These are phyloP conservation scores for Diarsia dahlii DNA, from an alignment of 2,888 invertebrate genomes.

Conservation along the genomic window DNA sequence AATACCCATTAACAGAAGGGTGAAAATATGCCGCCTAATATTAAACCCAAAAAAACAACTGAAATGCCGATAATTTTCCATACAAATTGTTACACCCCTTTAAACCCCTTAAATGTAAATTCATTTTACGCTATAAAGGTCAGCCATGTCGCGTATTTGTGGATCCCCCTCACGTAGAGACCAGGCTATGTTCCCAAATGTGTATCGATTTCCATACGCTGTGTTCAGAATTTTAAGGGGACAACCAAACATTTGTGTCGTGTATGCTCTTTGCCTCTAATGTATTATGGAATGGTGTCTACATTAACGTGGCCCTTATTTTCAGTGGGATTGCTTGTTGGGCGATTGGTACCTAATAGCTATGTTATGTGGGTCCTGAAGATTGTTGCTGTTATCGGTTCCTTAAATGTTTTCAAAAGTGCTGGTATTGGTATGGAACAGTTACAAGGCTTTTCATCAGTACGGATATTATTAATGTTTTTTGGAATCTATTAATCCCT, in stretches of 20 bases:
- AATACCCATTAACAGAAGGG: neutral
- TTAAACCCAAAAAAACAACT: neutral
- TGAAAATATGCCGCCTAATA: neutral
- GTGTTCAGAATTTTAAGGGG: conserved; percentile 69
- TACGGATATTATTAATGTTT: too few relatives aligned
- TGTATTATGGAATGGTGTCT: conserved; percentile 44
- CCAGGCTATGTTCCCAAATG: conserved; percentile 71
- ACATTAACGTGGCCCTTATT: conserved; percentile 36
- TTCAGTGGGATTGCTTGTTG: conserved; percentile 24
- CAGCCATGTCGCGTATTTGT: conserved; percentile 48
- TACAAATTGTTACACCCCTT: conserved; percentile 43
- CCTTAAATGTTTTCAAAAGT: neutral
- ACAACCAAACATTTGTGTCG: conserved; percentile 48
- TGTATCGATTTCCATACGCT: conserved; percentile 71
- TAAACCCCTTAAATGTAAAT: conserved; percentile 52
- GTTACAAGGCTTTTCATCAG: neutral
- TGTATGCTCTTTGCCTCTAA: conserved; percentile 57
- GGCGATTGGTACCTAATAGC: conserved; percentile 11
- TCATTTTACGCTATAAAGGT: conserved; percentile 60
- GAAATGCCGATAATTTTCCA: conserved; percentile 23
- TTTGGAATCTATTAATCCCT: too few relatives aligned
- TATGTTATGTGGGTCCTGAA: conserved; percentile 2
- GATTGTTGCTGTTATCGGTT: conserved; percentile 18
- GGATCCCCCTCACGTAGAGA: conserved; percentile 66
- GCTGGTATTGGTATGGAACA: neutral